Evolutionary conservation across 2,888 invertebrate species (phyloP).

Genomic region (Ceriagrion tenellum): DNA sequence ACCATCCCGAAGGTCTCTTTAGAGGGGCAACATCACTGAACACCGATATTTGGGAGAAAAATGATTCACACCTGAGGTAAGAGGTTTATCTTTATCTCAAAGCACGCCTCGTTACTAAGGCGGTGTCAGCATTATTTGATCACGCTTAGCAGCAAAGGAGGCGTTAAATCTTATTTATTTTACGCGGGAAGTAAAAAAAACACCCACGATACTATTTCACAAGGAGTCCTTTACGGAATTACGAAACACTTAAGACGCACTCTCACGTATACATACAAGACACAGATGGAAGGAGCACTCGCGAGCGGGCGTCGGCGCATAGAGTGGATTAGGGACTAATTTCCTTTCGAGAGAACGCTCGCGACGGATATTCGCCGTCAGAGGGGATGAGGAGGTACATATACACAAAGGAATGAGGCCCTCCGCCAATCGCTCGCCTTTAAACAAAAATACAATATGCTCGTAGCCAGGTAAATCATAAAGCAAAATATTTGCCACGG

Average conservation of each 20-base stretch:
- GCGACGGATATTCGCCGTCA: not conserved
- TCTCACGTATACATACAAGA: not conserved
- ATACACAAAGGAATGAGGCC: conserved; percentile 13
- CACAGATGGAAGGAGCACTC: not conserved
- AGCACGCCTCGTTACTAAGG: not conserved
- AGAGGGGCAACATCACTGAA: not conserved
- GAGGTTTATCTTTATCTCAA: not conserved
- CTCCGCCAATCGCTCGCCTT: conserved; percentile 25
- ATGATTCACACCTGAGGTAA: not conserved
- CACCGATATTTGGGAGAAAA: not conserved
- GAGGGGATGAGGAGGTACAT: not conserved
- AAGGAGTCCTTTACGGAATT: conserved; percentile 2
- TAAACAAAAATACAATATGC: conserved; percentile 35
- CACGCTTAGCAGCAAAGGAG: not conserved
- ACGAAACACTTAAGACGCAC: conserved; percentile 7
- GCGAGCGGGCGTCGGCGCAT: not conserved
- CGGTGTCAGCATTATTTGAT: conserved; percentile 17
- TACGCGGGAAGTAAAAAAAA: not conserved
- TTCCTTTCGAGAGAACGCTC: conserved; percentile 17
- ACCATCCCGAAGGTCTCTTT: not conserved
- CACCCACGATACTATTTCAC: not conserved
- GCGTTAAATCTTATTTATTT: not conserved
- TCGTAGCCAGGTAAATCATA: conserved; percentile 19
- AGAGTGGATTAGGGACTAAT: conserved; percentile 58
- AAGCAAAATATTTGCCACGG: conserved; percentile 35